phyloP scores from a whole-genome alignment of 2,113 vertebrate species.

The Lanius collurio region DNA sequence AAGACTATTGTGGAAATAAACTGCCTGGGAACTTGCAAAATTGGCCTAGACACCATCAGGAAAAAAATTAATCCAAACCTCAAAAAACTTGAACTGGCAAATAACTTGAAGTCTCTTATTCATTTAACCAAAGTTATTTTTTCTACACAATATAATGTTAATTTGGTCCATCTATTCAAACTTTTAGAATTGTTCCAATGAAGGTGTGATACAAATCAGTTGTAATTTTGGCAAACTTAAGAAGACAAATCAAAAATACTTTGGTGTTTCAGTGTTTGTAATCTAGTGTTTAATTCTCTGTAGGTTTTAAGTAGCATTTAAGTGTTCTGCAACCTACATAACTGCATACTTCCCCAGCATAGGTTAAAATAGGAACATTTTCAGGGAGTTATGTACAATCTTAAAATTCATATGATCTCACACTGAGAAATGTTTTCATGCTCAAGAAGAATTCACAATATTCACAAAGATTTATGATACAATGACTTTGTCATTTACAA shows the following conservation, averaged over 20 bases:
- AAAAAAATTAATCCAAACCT: neutral
- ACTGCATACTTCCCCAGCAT: neutral
- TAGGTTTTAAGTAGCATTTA: neutral
- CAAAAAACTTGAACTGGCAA: neutral
- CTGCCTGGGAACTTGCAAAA: neutral
- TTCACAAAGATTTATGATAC: constrained; percentile 30
- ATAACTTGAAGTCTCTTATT: neutral
- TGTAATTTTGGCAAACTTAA: neutral
- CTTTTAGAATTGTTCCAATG: neutral
- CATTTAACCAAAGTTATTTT: neutral
- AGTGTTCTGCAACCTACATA: neutral
- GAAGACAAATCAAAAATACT: neutral
- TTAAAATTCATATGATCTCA: neutral
- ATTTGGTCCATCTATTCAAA: neutral
- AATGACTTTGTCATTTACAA: constrained; percentile 11
- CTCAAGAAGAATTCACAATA: neutral
- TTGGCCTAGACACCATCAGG: neutral
- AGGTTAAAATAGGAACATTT: neutral
- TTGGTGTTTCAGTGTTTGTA: neutral
- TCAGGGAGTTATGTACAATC: neutral
- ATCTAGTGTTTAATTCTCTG: neutral
- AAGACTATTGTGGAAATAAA: neutral
- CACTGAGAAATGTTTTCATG: neutral
- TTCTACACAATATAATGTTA: neutral
- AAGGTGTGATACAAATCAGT: neutral